Evolutionary conservation across 2,113 vertebrate species (phyloP).

Genomic region (Condylura cristata): DNA sequence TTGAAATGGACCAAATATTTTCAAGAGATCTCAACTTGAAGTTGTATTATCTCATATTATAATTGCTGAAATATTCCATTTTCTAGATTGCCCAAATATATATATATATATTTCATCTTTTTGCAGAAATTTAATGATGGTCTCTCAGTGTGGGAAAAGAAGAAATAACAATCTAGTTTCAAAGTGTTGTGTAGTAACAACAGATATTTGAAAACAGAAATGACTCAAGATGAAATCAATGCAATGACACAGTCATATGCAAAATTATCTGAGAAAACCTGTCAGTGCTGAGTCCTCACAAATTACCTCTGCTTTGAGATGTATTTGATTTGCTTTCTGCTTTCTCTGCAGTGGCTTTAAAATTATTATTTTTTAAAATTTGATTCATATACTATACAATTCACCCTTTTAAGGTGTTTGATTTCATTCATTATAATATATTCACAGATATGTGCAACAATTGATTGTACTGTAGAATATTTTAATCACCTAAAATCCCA

Average conservation of each 20-base stretch:
- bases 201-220: constrained; percentile 26
- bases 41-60: constrained; percentile 36
- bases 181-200: background rate
- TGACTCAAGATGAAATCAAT: background rate
- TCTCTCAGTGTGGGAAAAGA: background rate
- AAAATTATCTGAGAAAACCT: background rate
- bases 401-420: background rate
- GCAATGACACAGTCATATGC: background rate
- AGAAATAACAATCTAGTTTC: background rate
- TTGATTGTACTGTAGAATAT: background rate
- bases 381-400: background rate
- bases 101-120: background rate
- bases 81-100: background rate
- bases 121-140: background rate
- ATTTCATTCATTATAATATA: background rate
- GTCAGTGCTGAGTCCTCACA: background rate
- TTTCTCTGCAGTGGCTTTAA: background rate
- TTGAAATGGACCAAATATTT: constrained; percentile 13
- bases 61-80: background rate
- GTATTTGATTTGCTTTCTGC: background rate
- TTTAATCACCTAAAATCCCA: background rate
- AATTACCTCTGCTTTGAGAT: background rate
- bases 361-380: background rate
- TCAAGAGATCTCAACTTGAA: background rate
- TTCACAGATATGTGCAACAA: background rate